These are phyloP conservation scores for Drosophila anomalata DNA, from an alignment of 2,888 invertebrate genomes.

Conservation along the genomic window DNA sequence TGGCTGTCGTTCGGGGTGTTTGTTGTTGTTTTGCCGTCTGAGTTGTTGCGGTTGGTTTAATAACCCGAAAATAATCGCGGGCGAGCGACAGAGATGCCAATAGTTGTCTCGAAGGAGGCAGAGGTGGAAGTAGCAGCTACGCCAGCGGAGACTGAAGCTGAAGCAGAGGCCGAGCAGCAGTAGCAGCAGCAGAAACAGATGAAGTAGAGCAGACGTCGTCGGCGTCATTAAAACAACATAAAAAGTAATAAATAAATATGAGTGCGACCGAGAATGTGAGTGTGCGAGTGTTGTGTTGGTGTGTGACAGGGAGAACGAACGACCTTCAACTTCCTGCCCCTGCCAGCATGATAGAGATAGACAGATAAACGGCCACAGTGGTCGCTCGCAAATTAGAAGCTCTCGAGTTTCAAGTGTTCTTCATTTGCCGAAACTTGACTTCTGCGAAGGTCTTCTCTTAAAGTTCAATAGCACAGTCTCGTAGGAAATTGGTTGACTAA, in stretches of 20 bases:
- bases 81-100: constrained; percentile 68
- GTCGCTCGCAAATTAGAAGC: constrained; percentile 41
- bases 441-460: constrained; percentile 18
- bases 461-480: not conserved
- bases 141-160: constrained; percentile 15
- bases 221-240: constrained; percentile 77
- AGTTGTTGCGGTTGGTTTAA: constrained; percentile 70
- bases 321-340: constrained; percentile 75
- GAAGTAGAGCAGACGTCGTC: constrained; percentile 72
- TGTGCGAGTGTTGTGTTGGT: constrained; percentile 34
- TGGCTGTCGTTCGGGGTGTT: constrained; percentile 55
- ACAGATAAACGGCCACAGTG: constrained; percentile 36
- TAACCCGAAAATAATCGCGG: constrained; percentile 76
- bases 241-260: constrained; percentile 77
- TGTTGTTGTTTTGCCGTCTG: constrained; percentile 36
- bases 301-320: constrained; percentile 61
- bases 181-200: constrained; percentile 27
- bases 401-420: constrained; percentile 21
- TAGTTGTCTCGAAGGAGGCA: constrained; percentile 39
- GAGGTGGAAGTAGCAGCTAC: constrained; percentile 20
- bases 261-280: constrained; percentile 47
- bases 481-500: not conserved
- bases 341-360: constrained; percentile 15
- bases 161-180: not conserved
- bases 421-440: constrained; percentile 14